Conservation (phyloP, 2,113 vertebrate genomes). For the Crypturellus undulatus region DNA sequence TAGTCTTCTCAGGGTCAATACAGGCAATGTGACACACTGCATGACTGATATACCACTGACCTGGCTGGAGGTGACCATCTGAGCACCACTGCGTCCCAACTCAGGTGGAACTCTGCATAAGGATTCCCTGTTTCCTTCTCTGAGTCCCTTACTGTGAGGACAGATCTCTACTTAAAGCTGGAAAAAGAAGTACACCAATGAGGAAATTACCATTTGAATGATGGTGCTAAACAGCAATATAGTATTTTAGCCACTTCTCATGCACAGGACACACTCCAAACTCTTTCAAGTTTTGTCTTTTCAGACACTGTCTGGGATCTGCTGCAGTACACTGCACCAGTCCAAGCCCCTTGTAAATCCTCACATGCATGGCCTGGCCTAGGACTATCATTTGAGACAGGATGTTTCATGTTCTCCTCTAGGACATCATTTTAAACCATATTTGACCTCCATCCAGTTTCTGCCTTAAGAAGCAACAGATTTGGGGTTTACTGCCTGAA, state of each 20-base stretch:
- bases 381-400: background rate
- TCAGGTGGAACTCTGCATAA: slow-evolving; percentile 72
- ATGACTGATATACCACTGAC: slow-evolving; percentile 73
- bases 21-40: slow-evolving; percentile 68
- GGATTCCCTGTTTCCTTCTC: slow-evolving; percentile 71
- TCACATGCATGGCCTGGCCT: background rate
- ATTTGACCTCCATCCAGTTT: background rate
- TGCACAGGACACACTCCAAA: slow-evolving; percentile 37
- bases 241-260: slow-evolving; percentile 53
- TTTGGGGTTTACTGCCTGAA: background rate
- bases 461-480: background rate
- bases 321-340: background rate
- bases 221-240: slow-evolving; percentile 54
- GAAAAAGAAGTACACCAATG: slow-evolving; percentile 74
- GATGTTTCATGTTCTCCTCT: background rate
- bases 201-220: slow-evolving; percentile 65
- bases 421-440: background rate
- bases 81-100: slow-evolving; percentile 63
- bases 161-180: slow-evolving; percentile 73
- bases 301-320: background rate
- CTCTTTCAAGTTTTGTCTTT: slow-evolving; percentile 24
- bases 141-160: slow-evolving; percentile 72
- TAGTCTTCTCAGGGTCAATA: slow-evolving; percentile 62
- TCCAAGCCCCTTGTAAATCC: background rate
- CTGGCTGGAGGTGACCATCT: slow-evolving; percentile 71